Conservation (phyloP, 2,888 invertebrate genomes). For the Cynaeus angustus region DNA sequence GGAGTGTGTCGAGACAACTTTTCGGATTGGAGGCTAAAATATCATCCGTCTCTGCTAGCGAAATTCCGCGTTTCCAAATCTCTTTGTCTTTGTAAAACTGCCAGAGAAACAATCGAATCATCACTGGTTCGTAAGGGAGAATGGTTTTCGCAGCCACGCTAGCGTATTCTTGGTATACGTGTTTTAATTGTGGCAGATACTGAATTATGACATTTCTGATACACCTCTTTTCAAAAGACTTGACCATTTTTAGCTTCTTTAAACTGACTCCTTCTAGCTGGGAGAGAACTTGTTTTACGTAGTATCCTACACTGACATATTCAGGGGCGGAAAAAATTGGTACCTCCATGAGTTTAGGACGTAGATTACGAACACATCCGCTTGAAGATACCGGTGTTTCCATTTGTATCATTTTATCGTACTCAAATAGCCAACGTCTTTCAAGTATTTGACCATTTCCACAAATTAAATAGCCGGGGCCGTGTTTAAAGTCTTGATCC, state of each 20-base stretch:
- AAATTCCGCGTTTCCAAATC: constrained; percentile 71
- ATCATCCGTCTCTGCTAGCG: constrained; percentile 74
- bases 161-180: constrained; percentile 74
- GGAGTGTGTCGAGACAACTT: constrained; percentile 71
- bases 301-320: constrained; percentile 71
- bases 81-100: constrained; percentile 76
- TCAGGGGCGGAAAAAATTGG: constrained; percentile 66
- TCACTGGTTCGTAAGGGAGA: constrained; percentile 62
- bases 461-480: constrained; percentile 74
- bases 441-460: constrained; percentile 75
- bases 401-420: constrained; percentile 71
- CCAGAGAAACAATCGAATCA: constrained; percentile 76
- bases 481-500: constrained; percentile 75
- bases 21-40: constrained; percentile 72
- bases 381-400: neutral
- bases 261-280: constrained; percentile 32
- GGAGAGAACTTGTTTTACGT: constrained; percentile 69
- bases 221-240: constrained; percentile 70
- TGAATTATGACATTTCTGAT: constrained; percentile 71
- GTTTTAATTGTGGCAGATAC: constrained; percentile 72
- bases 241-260: constrained; percentile 52
- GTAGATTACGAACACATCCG: too few species aligned
- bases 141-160: constrained; percentile 70
- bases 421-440: constrained; percentile 72
- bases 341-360: constrained; percentile 51